Base-by-base conservation (phyloP, 1,140 invertebrate genomes). In the Drosophila tristis region DNA sequence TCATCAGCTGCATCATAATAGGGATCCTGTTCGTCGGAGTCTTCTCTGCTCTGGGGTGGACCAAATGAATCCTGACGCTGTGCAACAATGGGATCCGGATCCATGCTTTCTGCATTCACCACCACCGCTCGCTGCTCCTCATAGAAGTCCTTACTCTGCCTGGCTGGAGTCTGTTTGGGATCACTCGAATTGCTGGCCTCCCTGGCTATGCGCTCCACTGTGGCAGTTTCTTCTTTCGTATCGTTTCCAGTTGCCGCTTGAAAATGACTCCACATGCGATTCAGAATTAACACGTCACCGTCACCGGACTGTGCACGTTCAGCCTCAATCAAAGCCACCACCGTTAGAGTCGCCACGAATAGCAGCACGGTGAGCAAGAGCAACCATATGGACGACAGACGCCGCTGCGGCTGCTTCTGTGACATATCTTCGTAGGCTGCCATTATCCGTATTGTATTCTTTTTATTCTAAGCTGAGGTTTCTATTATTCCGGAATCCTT, bases 41-140 rank as follows among this genome's bases (percentile, higher is more conserved):
- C 75, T 13, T 66, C 47, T 15, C 59, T 57, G n/a, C 71, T 43
- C 6, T 75, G 47, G 0, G 82, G 78, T 9, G 78, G 82, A 6
- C 78, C 78, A 59, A 68, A 76, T 0, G 45, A 31, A 55, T 78
- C 57, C 15, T 78, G 74, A 9, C 82, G 78, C 54, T 68, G 55
- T 0, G 65, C 82, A 44, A 75, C 25, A 0, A 77, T 49, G 1
- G 84, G 58, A 9, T 57, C 44, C 11, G 84, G 58, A 9, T 57
- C 44, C 13, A 61, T 58, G 16, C 59, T 84, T 20, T 89, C 65
- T 6, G 59, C 48, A 25, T 84, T 80, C 13, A 89, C 84, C n/a
- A 89, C 79, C 25, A 89, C 85, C 16, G 84, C 80, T 6, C 59
- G 58, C 43, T 89, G 84, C 45, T 89, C 84, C 62, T 89, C 84